Base-by-base conservation (phyloP, 2,888 invertebrate species). In the Escarpia spicata region DNA sequence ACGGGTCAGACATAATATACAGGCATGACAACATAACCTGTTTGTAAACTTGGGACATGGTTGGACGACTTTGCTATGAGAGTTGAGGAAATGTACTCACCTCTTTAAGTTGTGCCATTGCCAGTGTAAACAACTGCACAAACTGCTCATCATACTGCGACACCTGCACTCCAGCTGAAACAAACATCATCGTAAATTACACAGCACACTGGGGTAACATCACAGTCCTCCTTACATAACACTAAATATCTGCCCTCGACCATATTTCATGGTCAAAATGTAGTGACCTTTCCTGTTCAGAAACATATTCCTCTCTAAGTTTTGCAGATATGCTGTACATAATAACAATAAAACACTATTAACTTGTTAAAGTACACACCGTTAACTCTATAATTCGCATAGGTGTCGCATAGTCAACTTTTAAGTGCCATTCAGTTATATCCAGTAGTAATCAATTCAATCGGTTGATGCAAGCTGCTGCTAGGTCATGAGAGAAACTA, bases 131-230 rank as follows among this genome's bases (percentile, higher is more conserved):
- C 93, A 99, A 97, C 94, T 98, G 97, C 93, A 98, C 97, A 97
- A 99, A 99, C 97, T 98, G 98, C 94, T 98, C 98, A 96, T 99
- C 98, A 97, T 99, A 99, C 95, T 98, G 98, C 91, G 95, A 94
- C 94, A 98, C 97, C 93, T 98, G 98, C 2, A 99, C 98, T 93
- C 98, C 98, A 93, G 99, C 97, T 96, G 94, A 90, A 93, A 92
- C n/a, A 90, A 37, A 58, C 75, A n/a, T n/a, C 75, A 26, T 75
- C 75, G 6, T 75, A 26, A 6, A 26, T 52, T 52, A 91, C 44
- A 91, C 26, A 91, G n/a, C 15, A 37, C n/a, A 26, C 52, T 75
- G 75, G 4, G 6, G 2, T 9, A 12, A 6, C 52, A 52, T 2
- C 52, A 9, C 15, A 52, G 52, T 52, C 52, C 52, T 52, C 52